phyloP scores from a whole-genome alignment of 2,797 vertebrate species.

The Sebastes vulpes region DNA sequence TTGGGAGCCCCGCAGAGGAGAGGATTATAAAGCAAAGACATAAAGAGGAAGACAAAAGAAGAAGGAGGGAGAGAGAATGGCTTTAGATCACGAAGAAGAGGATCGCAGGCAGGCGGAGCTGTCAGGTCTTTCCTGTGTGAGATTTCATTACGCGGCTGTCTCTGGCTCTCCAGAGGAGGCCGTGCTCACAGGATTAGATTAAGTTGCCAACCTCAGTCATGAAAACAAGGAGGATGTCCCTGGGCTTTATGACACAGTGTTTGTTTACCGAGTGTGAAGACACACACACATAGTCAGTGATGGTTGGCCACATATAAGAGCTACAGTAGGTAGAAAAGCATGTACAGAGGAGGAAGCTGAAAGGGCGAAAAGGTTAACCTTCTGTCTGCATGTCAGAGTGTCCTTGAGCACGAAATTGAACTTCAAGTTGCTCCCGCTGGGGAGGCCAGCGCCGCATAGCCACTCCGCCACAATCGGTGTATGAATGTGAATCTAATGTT shows the following conservation, averaged over 20 bases:
- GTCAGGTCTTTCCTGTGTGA: constrained; percentile 61
- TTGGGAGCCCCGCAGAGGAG: constrained; percentile 2
- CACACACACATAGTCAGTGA: constrained; percentile 11
- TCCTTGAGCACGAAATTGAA: neutral
- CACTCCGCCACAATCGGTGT: neutral
- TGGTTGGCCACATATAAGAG: neutral
- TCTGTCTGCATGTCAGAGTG: neutral
- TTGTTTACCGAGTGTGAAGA: constrained; percentile 34
- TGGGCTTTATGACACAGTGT: constrained; percentile 37
- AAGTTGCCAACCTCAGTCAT: constrained; percentile 56
- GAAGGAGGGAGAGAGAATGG: constrained; percentile 21
- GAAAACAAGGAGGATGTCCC: constrained; percentile 44
- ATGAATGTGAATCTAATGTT: neutral
- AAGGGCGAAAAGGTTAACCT: neutral
- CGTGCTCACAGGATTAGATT: constrained; percentile 67
- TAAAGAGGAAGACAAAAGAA: constrained; percentile 9
- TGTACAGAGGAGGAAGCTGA: neutral
- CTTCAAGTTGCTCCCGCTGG: neutral
- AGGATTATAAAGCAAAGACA: constrained; percentile 1
- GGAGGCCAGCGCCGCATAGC: neutral
- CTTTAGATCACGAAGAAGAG: constrained; percentile 32
- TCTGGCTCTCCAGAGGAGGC: constrained; percentile 39
- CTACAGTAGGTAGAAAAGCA: neutral
- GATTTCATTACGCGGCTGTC: constrained; percentile 75
- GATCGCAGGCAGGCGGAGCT: constrained; percentile 49